Evolutionary conservation across 1,140 invertebrate species (phyloP).

Genomic region (Pachypeltis micranthus): DNA sequence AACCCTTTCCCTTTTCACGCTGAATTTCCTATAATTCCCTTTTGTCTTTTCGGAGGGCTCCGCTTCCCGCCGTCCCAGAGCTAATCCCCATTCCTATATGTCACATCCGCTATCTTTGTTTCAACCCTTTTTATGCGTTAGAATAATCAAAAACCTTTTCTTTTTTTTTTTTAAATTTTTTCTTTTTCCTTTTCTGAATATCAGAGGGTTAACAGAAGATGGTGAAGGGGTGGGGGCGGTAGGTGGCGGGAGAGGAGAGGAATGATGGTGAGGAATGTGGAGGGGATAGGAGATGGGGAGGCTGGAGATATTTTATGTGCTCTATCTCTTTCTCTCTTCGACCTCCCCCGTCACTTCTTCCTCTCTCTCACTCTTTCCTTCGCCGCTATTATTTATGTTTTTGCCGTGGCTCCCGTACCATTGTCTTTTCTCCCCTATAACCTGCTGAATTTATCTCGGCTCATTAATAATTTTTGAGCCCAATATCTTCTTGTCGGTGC

Average conservation of each 20-base stretch:
- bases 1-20: slow-evolving; percentile 23
- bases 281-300: too few relatives aligned
- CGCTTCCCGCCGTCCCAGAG: slow-evolving; percentile 13
- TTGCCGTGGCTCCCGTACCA: slow-evolving; percentile 14
- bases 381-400: slow-evolving; percentile 24
- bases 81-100: slow-evolving; percentile 25
- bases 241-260: neutral
- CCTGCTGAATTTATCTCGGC: slow-evolving; percentile 24
- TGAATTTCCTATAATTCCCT: slow-evolving; percentile 29
- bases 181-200: slow-evolving; percentile 27
- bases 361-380: slow-evolving; percentile 19
- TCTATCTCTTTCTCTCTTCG: slow-evolving; percentile 8
- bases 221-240: slow-evolving; percentile 11
- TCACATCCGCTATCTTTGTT: slow-evolving; percentile 31
- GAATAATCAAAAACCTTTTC: slow-evolving; percentile 29
- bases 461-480: slow-evolving; percentile 24
- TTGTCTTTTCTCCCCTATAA: slow-evolving; percentile 21
- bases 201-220: slow-evolving; percentile 18
- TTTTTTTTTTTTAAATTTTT: slow-evolving; percentile 25
- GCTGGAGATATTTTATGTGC: slow-evolving; percentile 21
- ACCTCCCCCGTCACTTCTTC: neutral
- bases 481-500: slow-evolving; percentile 21
- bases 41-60: slow-evolving; percentile 26
- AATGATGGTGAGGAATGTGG: too few relatives aligned
- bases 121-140: slow-evolving; percentile 29